Base-by-base conservation (phyloP, 2,888 invertebrate species). In the Netelia virgata region DNA sequence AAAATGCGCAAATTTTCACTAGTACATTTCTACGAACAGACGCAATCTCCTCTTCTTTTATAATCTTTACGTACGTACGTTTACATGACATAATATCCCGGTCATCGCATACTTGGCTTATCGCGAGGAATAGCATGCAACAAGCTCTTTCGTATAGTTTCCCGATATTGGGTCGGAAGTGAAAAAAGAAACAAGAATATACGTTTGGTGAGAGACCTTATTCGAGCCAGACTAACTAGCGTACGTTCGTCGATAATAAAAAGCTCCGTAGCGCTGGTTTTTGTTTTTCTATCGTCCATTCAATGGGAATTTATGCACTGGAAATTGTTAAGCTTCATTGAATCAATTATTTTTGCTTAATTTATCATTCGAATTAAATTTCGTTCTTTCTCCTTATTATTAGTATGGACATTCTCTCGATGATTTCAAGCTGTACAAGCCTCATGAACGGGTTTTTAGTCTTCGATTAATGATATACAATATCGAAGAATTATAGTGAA, bases 11-110 rank as follows among this genome's bases (percentile, higher is more conserved):
- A 73, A 68, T 47, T 64, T 82, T 75, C 68, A 63, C 74, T 78
- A 59, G 63, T 78, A 80, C 68, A 80, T 66, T 57, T 69, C n/a
- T 73, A 73, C 69, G 63, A 69, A 72, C 68, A 64, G 68, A 77
- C 69, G 81, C 57, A 59, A 73, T 28, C 53, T 68, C 74, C 14
- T 69, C 61, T 20, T 8, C 50, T 63, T 61, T 55, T 50, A 68
- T 77, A 55, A 79, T 73, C 66, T 66, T 16, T 82, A 75, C 77
- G 80, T 41, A 64, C 76, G 80, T 50, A 80, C 57, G 74, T 82
- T 77, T 77, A 77, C 57, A 77, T 70, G 57, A 77, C 53, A 74
- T 74, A 78, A 70, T 75, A 66, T 61, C 74, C 64, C 55, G 64
- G 64, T 59, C 47, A 20, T 72, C 57, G 47, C n/a, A 76, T 64